Conservation (phyloP, 1,140 invertebrate genomes). For the Portunus trituberculatus region DNA sequence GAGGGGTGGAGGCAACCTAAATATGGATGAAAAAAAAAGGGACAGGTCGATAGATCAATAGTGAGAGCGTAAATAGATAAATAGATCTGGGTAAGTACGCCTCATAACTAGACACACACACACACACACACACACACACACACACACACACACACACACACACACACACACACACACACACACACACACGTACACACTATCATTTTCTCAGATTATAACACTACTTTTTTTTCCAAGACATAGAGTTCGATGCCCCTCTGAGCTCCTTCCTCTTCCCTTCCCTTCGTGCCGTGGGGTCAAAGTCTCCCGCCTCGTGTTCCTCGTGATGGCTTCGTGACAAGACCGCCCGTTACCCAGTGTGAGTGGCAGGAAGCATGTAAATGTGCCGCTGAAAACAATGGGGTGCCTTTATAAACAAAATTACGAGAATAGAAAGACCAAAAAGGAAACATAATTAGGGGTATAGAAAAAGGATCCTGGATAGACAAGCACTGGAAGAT, state of each 20-base stretch:
- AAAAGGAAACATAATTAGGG: too few relatives aligned
- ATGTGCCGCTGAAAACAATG: neutral
- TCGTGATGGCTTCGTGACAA: neutral
- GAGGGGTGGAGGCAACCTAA: slow-evolving; percentile 9
- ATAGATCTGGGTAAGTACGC: slow-evolving; percentile 10
- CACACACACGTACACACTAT: neutral
- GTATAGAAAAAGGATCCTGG: too few relatives aligned
- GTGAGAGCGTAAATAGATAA: neutral
- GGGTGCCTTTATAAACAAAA: too few relatives aligned
- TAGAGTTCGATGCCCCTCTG: neutral
- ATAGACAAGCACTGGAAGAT: too few relatives aligned
- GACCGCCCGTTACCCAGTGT: neutral
- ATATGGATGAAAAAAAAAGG: neutral
- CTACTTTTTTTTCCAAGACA: neutral
- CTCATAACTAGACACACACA: neutral
- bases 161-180: slow-evolving; percentile 11
- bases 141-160: slow-evolving; percentile 16
- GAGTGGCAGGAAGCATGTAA: neutral
- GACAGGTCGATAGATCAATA: neutral
- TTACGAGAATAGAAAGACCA: too few relatives aligned
- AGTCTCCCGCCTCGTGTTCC: neutral
- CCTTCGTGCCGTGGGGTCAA: neutral
- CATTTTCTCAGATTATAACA: neutral
- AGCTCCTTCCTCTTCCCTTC: neutral
- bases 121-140: slow-evolving; percentile 20